Percentiles rank a stretch among this genome's conserved stretches.
Conservation (phyloP, 2,113 vertebrate genomes). For the Oenanthe oenanthe region DNA sequence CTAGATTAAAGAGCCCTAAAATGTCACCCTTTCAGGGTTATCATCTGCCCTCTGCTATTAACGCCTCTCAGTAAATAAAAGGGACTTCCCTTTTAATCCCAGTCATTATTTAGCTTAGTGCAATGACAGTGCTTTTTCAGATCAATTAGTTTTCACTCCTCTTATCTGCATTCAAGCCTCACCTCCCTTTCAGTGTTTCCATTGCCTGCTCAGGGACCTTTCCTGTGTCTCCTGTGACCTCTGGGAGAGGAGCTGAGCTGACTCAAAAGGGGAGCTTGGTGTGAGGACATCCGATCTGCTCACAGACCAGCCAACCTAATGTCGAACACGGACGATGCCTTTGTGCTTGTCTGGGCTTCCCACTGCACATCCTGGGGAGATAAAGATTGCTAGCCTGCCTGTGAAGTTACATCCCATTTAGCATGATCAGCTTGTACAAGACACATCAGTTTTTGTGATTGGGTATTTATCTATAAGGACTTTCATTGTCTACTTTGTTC, state of each 20-base stretch:
- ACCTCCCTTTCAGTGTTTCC: constrained; percentile 27
- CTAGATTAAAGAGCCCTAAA: constrained; percentile 41
- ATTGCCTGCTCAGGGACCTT: not conserved
- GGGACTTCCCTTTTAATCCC: not conserved
- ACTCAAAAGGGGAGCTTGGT: not conserved
- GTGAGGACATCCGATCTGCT: not conserved
- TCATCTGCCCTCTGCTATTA: constrained; percentile 12
- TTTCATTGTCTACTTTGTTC: not conserved
- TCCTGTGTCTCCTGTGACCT: constrained; percentile 9
- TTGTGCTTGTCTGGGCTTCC: not conserved
- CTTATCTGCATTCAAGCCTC: constrained; percentile 43
- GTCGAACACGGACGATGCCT: not conserved
- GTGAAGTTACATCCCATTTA: not conserved
- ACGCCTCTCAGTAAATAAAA: constrained; percentile 23
- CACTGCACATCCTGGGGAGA: not conserved
- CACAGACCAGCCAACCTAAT: not conserved
- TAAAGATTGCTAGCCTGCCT: not conserved
- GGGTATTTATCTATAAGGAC: not conserved
- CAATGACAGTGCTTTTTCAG: not conserved
- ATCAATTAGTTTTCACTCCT: constrained; percentile 50
- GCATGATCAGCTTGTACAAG: not conserved
- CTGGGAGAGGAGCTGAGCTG: not conserved
- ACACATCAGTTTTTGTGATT: not conserved
- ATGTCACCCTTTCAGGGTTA: not conserved
- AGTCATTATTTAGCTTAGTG: constrained; percentile 54